Conservation (phyloP, 2,888 invertebrate species). For the Spialia ferax region DNA sequence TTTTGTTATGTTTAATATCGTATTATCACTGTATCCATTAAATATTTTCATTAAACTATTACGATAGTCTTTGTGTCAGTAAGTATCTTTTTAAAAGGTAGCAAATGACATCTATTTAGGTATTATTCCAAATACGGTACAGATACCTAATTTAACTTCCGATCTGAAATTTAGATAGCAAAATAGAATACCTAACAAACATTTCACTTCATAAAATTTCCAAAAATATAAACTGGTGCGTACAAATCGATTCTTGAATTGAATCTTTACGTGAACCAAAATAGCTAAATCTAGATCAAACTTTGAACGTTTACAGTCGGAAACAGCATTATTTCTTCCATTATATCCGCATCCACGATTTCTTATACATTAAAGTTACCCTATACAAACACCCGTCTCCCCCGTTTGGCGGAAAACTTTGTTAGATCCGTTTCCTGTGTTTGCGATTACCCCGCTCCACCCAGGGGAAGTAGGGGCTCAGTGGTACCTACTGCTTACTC, state of each 20-base stretch:
- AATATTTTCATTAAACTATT: too few species aligned
- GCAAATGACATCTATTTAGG: too few species aligned
- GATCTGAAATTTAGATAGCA: too few species aligned
- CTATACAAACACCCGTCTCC: slow-evolving; percentile 63
- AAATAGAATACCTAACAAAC: too few species aligned
- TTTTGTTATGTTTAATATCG: too few species aligned
- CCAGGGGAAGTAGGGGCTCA: slow-evolving; percentile 48
- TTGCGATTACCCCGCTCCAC: slow-evolving; percentile 65
- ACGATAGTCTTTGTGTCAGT: too few species aligned
- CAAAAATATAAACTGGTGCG: neutral
- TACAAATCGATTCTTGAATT: neutral
- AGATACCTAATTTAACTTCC: too few species aligned
- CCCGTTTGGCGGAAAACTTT: slow-evolving; percentile 78
- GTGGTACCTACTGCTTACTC: slow-evolving; percentile 60
- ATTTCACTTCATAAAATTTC: too few species aligned
- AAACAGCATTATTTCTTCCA: slow-evolving; percentile 23
- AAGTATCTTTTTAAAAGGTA: too few species aligned
- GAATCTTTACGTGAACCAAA: neutral
- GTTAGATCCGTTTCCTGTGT: slow-evolving; percentile 82
- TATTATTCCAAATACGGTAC: too few species aligned
- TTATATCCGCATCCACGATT: slow-evolving; percentile 21
- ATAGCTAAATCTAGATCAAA: slow-evolving; percentile 12
- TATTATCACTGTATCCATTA: too few species aligned
- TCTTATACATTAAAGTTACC: slow-evolving; percentile 54
- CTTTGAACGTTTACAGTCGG: slow-evolving; percentile 1